phyloP scores from a whole-genome alignment of 2,113 vertebrate genomes.

The Lates calcarifer region DNA sequence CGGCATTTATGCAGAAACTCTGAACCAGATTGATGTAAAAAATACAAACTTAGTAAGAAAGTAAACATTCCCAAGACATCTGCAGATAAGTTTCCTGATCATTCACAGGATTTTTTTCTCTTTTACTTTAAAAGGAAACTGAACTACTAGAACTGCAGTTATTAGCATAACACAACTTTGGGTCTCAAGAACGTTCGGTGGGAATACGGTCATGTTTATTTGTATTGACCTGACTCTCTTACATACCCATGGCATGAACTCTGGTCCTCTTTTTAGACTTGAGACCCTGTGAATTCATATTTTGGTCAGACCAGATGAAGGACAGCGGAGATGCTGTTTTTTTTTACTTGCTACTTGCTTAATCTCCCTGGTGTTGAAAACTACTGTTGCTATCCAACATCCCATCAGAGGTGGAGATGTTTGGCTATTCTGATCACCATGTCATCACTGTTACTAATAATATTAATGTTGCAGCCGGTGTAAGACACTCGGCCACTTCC shows the following conservation, averaged over 20 bases:
- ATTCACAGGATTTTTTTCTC: background rate
- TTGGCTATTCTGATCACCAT: conserved; percentile 22
- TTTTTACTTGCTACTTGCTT: background rate
- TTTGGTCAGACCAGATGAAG: conserved; percentile 17
- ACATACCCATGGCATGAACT: background rate
- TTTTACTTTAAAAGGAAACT: conserved; percentile 5
- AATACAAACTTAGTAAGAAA: background rate
- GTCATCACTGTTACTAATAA: conserved; percentile 38
- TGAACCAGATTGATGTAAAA: background rate
- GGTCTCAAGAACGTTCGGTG: conserved; percentile 45
- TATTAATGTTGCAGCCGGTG: background rate
- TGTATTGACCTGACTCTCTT: conserved; percentile 17
- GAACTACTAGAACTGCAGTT: background rate
- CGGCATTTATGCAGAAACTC: background rate
- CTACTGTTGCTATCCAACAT: conserved; percentile 35
- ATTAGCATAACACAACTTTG: background rate
- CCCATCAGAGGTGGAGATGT: background rate
- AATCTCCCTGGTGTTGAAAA: conserved; percentile 13
- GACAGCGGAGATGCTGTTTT: conserved; percentile 18
- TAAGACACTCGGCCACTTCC: background rate
- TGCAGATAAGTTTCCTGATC: background rate
- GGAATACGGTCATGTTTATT: conserved; percentile 42
- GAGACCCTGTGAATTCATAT: conserved; percentile 33
- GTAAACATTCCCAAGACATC: background rate
- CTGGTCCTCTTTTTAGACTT: conserved; percentile 44